phyloP scores from a whole-genome alignment of 2,888 invertebrate species.

The Athrips mouffetella region DNA sequence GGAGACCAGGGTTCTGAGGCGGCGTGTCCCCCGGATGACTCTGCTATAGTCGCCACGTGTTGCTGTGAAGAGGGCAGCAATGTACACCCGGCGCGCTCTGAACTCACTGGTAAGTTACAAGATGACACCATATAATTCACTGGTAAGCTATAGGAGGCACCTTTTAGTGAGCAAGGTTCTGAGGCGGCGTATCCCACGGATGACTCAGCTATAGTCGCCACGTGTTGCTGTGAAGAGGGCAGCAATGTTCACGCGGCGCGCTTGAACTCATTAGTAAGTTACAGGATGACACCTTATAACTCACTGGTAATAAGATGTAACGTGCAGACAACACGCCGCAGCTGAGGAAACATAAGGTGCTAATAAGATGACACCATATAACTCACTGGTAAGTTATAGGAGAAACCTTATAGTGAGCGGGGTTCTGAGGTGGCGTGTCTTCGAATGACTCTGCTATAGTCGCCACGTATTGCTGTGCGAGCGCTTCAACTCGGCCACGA shows the following conservation, averaged over 20 bases:
- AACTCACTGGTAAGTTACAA: constrained; percentile 54
- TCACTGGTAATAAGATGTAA: no score
- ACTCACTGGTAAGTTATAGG: constrained; percentile 50
- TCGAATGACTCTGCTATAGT: constrained; percentile 43
- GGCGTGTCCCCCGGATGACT: constrained; percentile 50
- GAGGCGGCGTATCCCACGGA: constrained; percentile 57
- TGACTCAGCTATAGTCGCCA: constrained; percentile 27
- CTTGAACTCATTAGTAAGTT: no score
- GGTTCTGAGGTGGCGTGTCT: constrained; percentile 58
- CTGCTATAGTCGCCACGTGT: constrained; percentile 50
- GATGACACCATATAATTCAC: no score
- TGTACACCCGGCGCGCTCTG: constrained; percentile 50
- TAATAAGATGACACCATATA: constrained; percentile 20
- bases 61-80: constrained; percentile 54
- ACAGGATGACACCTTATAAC: no score
- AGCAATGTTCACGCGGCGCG: constrained; percentile 55
- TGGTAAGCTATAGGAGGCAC: no score
- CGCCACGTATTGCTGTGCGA: constrained; percentile 59
- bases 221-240: constrained; percentile 33
- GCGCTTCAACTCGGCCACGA: no score
- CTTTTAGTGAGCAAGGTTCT: constrained; percentile 55
- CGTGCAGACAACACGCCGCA: no score
- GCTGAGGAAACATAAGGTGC: no score
- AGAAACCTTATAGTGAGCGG: constrained; percentile 57
- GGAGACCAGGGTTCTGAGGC: constrained; percentile 60